These are phyloP conservation scores for Cryptus viduatorius DNA, from an alignment of 2,888 invertebrate genomes.

Conservation along the genomic window DNA sequence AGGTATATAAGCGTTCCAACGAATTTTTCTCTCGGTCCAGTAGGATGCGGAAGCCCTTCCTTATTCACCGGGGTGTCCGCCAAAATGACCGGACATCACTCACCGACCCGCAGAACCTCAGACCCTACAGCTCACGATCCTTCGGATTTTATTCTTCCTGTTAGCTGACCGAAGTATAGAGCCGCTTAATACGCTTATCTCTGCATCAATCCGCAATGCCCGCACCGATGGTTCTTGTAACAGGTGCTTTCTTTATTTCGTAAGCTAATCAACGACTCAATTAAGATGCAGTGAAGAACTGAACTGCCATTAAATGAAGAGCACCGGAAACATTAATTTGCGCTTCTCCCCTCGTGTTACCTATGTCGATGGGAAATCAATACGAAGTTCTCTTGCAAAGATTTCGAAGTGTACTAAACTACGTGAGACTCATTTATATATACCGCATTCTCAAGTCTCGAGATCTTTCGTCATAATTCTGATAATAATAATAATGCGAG, in stretches of 20 bases:
- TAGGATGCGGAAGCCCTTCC: constrained; percentile 53
- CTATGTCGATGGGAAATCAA: no score
- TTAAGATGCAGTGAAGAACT: not conserved
- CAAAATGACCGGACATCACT: constrained; percentile 72
- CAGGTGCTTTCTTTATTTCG: constrained; percentile 2
- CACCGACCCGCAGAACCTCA: constrained; percentile 63
- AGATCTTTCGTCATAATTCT: no score
- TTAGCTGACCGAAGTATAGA: constrained; percentile 23
- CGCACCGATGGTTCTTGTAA: not conserved
- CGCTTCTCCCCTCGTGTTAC: no score
- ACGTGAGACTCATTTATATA: no score
- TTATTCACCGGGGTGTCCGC: constrained; percentile 72
- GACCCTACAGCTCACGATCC: constrained; percentile 46
- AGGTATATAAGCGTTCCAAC: constrained; percentile 41
- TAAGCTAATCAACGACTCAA: not conserved
- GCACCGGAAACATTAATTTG: no score
- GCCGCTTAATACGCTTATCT: not conserved
- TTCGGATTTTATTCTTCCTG: constrained; percentile 16
- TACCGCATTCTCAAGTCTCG: no score
- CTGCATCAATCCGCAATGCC: not conserved
- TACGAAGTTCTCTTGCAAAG: no score
- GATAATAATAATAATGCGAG: no score
- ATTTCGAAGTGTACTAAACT: no score
- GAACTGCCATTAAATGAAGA: not conserved
- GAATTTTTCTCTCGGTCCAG: constrained; percentile 60